These are phyloP conservation scores for Drosophila serrata DNA, from an alignment of 1,140 invertebrate species.

Conservation along the genomic window DNA sequence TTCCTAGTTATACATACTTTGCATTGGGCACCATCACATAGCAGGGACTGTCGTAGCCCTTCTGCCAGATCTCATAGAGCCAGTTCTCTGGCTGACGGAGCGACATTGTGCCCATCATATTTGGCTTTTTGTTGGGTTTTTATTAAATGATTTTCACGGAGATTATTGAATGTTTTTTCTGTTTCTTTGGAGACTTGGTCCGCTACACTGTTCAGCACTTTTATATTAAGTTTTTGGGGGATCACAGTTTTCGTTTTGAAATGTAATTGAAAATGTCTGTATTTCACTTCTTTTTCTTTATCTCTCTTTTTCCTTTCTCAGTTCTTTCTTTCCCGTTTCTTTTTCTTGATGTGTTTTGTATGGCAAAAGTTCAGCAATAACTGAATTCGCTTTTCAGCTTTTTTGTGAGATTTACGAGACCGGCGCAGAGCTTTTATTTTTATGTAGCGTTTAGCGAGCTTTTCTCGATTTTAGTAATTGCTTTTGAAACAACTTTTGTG, in stretches of 20 bases:
- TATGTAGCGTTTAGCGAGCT: conserved; percentile 52
- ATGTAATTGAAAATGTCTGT: neutral
- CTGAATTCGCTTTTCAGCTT: conserved; percentile 69
- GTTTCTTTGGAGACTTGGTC: conserved; percentile 15
- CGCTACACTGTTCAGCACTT: conserved; percentile 31
- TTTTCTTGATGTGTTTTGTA: conserved; percentile 49
- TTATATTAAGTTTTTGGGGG: conserved; percentile 15
- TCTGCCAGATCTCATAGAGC: conserved; percentile 88
- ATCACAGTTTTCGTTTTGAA: conserved; percentile 42
- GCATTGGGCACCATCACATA: conserved; percentile 89
- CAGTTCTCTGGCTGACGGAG: conserved; percentile 86
- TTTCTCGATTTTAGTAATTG: conserved; percentile 27
- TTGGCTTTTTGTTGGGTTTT: conserved; percentile 44
- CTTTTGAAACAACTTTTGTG: conserved; percentile 26
- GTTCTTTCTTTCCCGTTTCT: conserved; percentile 16
- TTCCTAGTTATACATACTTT: conserved; percentile 86
- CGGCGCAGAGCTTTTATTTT: conserved; percentile 73
- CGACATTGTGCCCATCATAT: conserved; percentile 84
- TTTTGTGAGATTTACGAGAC: conserved; percentile 72
- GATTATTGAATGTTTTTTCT: too few species aligned
- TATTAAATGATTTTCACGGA: conserved; percentile 7
- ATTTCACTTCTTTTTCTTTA: conserved; percentile 39
- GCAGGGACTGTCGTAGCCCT: conserved; percentile 88
- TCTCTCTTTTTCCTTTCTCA: conserved; percentile 12
- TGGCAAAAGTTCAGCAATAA: conserved; percentile 82